Conservation (phyloP, 2,113 vertebrate species). For the Nansenia antarctica region DNA sequence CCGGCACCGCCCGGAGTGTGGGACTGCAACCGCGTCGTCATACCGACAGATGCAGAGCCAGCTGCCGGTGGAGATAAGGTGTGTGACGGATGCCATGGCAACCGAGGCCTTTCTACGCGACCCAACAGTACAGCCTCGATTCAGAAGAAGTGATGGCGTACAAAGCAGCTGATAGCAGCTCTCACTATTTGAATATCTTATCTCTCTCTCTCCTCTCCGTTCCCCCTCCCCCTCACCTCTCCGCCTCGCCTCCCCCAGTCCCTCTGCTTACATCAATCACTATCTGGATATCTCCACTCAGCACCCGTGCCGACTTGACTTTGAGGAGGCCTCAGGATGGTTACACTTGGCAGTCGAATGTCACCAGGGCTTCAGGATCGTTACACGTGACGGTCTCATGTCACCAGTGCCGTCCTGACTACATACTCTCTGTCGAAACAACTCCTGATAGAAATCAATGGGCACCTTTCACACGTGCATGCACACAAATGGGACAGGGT, state of each 20-base stretch:
- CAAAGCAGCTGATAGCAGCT: constrained; percentile 1
- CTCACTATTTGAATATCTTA: background rate
- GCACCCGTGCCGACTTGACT: background rate
- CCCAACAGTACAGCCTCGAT: background rate
- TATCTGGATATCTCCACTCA: background rate
- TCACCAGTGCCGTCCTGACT: too few relatives aligned
- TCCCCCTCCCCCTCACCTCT: background rate
- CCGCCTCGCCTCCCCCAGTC: background rate
- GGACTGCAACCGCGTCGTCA: background rate
- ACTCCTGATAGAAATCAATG: too few relatives aligned
- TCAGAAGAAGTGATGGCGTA: background rate
- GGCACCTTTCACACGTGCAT: too few relatives aligned
- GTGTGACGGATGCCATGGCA: constrained; percentile 14
- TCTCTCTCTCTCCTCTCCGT: background rate
- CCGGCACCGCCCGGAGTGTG: background rate
- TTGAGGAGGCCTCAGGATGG: background rate
- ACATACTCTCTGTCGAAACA: too few relatives aligned
- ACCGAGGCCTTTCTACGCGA: background rate
- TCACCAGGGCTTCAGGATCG: too few relatives aligned
- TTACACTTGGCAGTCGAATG: too few relatives aligned
- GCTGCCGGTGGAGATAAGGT: constrained; percentile 25
- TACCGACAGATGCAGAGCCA: background rate
- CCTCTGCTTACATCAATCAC: constrained; percentile 3
- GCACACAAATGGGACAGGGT: too few relatives aligned
- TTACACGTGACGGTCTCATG: too few relatives aligned